A percentile compares a stretch with the other conserved stretches of the same genome.
Evolutionary conservation across 2,113 vertebrate species (phyloP).

Genomic region (Lophochroa leadbeateri): DNA sequence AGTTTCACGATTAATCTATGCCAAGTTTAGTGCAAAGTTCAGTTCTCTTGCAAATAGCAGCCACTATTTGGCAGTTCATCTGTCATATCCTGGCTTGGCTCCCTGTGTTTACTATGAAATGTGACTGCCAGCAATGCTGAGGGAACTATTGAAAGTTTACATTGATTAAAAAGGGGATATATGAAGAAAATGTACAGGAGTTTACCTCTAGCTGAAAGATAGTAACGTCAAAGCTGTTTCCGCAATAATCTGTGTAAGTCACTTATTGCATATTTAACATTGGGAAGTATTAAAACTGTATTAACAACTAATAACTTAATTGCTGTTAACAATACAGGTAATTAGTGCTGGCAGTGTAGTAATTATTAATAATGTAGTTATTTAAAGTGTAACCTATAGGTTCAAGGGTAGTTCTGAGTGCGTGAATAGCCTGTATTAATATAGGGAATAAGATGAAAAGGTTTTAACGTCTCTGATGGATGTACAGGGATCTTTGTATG

Average conservation of each 20-base stretch:
- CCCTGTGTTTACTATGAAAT: slow-evolving; percentile 55
- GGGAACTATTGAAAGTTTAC: slow-evolving; percentile 29
- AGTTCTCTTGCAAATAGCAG: slow-evolving; percentile 63
- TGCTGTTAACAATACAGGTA: neutral
- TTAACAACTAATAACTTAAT: neutral
- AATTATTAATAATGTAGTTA: neutral
- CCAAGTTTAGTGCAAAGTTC: slow-evolving; percentile 66
- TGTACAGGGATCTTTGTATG: rapidly evolving
- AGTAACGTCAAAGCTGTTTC: neutral
- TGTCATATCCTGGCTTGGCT: slow-evolving; percentile 56
- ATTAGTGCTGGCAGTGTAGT: neutral
- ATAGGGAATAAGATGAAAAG: neutral
- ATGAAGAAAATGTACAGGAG: neutral
- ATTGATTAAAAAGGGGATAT: neutral
- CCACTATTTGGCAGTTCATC: slow-evolving; percentile 61
- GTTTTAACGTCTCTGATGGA: rapidly evolving
- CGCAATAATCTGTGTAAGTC: neutral
- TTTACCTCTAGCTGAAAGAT: neutral
- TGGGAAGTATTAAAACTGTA: neutral
- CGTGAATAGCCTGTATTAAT: neutral
- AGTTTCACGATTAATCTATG: slow-evolving; percentile 46
- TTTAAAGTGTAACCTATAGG: neutral
- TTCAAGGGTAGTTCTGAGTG: neutral
- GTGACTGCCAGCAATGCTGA: slow-evolving; percentile 29
- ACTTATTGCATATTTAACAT: neutral